Conservation (phyloP, 2,888 invertebrate species). For the Dexiosoma caninum region DNA sequence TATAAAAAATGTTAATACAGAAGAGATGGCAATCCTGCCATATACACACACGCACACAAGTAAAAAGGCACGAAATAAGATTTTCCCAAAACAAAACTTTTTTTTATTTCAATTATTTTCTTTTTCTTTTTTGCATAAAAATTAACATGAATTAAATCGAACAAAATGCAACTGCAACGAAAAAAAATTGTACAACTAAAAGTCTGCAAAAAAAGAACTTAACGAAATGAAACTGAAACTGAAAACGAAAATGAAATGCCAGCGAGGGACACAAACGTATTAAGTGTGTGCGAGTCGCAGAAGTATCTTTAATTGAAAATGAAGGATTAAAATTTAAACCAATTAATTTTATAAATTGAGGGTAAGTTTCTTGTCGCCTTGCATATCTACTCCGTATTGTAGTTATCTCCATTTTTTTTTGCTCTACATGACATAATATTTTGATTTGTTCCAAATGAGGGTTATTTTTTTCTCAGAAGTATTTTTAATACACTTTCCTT, state of each 20-base stretch:
- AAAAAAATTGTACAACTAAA: background rate
- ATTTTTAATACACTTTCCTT: background rate
- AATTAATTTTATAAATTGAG: conserved; percentile 60
- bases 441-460: conserved; percentile 49
- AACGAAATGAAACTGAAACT: conserved; percentile 20
- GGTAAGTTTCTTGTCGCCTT: conserved; percentile 43
- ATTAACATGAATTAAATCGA: conserved; percentile 44
- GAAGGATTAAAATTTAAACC: conserved; percentile 61
- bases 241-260: conserved; percentile 6
- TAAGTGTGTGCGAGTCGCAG: background rate
- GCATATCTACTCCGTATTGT: background rate
- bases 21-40: no score
- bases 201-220: conserved; percentile 32
- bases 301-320: conserved; percentile 59
- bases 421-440: conserved; percentile 56
- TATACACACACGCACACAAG: no score
- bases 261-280: conserved; percentile 1
- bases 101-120: background rate
- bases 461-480: no score
- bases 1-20: no score
- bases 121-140: conserved; percentile 34
- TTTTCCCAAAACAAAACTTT: conserved; percentile 2
- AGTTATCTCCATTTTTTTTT: background rate
- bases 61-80: conserved; percentile 25
- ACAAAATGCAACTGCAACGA: conserved; percentile 6